Evolutionary conservation across 1,140 invertebrate species (phyloP).

Genomic region (Drosophila arizonae): DNA sequence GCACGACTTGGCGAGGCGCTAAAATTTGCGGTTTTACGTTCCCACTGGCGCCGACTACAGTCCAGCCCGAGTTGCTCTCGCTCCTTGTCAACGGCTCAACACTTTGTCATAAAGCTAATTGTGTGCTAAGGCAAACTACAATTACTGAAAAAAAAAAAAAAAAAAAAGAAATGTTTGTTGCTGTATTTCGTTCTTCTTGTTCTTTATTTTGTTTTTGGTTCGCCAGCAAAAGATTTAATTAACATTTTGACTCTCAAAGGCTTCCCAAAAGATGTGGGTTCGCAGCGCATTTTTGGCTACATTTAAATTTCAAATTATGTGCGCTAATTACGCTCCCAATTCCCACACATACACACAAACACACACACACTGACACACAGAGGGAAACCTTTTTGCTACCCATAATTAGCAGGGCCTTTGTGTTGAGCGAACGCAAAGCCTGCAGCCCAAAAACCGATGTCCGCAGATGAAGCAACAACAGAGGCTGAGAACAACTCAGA

Average conservation of each 20-base stretch:
- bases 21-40: slow-evolving; percentile 80
- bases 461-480: neutral
- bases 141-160: slow-evolving; percentile 16
- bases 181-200: slow-evolving; percentile 7
- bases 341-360: slow-evolving; percentile 9
- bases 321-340: slow-evolving; percentile 66
- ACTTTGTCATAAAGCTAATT: slow-evolving; percentile 75
- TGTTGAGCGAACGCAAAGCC: slow-evolving; percentile 32
- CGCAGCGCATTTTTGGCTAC: slow-evolving; percentile 54
- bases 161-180: too few species aligned
- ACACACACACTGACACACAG: slow-evolving; percentile 10
- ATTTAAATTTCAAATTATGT: slow-evolving; percentile 82
- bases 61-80: neutral
- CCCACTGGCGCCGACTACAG: slow-evolving; percentile 55
- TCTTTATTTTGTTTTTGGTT: slow-evolving; percentile 12
- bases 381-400: slow-evolving; percentile 59
- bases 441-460: slow-evolving; percentile 8
- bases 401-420: slow-evolving; percentile 75
- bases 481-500: neutral
- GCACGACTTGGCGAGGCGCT: slow-evolving; percentile 70
- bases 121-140: slow-evolving; percentile 46
- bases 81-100: slow-evolving; percentile 30
- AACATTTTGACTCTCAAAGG: slow-evolving; percentile 77
- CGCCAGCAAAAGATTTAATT: slow-evolving; percentile 69
- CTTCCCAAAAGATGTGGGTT: slow-evolving; percentile 51